Evolutionary conservation across 2,797 vertebrate species (phyloP), one percentile per base, ranked within the genome.

Genomic region (Podarcis lilfordi): DNA sequence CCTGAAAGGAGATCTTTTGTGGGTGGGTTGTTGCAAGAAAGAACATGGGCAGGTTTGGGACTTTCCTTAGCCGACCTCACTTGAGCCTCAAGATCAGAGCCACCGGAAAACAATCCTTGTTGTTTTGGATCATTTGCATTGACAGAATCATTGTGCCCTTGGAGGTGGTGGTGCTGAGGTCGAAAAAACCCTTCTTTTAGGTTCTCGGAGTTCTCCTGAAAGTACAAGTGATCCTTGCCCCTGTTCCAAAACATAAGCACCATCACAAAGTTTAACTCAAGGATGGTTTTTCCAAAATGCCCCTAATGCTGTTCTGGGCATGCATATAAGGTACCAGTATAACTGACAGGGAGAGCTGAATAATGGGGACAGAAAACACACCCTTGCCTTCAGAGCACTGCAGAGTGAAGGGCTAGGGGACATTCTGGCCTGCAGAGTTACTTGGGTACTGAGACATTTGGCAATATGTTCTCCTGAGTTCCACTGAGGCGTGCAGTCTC

Each of bases 1-100:
- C 98, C 98, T 96, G 98, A 97, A 80, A 99, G 97, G 69, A 99
- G 94, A 84, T 98, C 98, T 75, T 93, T 97, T 5, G 96, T 92
- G 29, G 96, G 84, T 0, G 96, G 95, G 59, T 40, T 96, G 68
- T 95, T 94, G 90, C 93, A 21, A 79, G 93, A 92, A 19, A 95
- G 89, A 74, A 94, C 37, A 1, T 32, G 86, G 0, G 40, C 86
- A 19, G 95, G 93, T 55, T 86, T 90, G 11, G n/a, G 72, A 78
- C 86, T 94, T 79, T 85, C 90, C 27, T 88, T 0, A 50, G 11
- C 86, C 55, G 87, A 64, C 2, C 59, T 50, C 35, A 93, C 88
- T 32, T 92, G 89, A 21, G 80, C 88, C 50, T 88, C 86, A 1
- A 85, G 87, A 69, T 91, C 88, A 4, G 40, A 0, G 77, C 77